Evolutionary conservation across 2,113 vertebrate genomes (phyloP).

Genomic region (Nothoprocta perdicaria): DNA sequence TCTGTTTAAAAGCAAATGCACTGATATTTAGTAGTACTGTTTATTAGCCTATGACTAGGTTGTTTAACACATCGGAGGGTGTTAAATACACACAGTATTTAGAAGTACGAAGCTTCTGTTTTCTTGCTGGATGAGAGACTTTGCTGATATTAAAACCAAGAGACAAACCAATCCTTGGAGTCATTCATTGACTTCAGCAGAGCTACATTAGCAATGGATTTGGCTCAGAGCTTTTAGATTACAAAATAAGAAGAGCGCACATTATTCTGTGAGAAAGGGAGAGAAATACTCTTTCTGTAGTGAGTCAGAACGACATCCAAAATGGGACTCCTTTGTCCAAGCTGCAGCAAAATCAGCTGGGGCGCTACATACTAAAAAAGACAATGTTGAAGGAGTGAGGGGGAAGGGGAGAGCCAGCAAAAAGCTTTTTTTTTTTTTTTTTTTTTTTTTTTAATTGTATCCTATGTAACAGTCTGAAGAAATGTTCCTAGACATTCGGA

Average conservation of each 20-base stretch:
- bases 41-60: neutral
- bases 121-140: neutral
- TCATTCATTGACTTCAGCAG: neutral
- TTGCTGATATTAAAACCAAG: neutral
- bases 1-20: neutral
- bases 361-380: neutral
- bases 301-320: neutral
- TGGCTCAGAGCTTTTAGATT: neutral
- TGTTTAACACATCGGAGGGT: neutral
- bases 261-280: neutral
- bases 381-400: neutral
- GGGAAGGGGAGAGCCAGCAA: neutral
- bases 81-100: too few relatives aligned
- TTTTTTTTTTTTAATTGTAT: neutral
- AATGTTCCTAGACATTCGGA: accelerated
- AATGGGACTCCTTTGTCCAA: neutral
- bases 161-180: neutral
- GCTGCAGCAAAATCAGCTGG: neutral
- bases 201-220: neutral
- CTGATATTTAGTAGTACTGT: neutral
- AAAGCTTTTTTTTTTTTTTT: too few relatives aligned
- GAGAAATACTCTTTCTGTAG: neutral
- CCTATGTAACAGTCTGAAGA: neutral
- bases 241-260: neutral
- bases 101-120: neutral